Evolutionary conservation across 64 coral and sea anemone genomes (phyloP), one percentile per base, ranked within the genome.

Genomic region (Dendronephthya gigantea): DNA sequence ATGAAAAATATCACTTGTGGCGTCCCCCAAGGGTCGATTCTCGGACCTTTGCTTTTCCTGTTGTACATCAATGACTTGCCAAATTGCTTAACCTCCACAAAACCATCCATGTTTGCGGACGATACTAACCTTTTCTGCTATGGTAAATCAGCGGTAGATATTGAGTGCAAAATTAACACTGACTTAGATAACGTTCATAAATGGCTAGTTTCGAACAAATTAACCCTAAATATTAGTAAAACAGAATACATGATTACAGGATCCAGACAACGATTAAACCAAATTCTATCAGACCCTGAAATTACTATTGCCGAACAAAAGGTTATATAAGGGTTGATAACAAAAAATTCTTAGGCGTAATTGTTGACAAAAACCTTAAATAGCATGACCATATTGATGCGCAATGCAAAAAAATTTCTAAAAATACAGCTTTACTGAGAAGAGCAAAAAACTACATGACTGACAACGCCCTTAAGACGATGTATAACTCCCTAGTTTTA

Each of bases 101-200:
- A 49, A 38, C 15, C 87, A 56, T 31, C 74, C 34, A 83, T 89
- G 76, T 89, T 89, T 56, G 87, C 81, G 13, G 87, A 89, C 58
- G 81, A 89, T 55, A 89, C 81, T 2, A 87, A 89, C 40, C 39
- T 89, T 22, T 83, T 35, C 39, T 38, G 58, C 3, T 28, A 52
- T 65, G 79, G 49, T 30, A 47, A 83, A 35, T 76, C 48, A 27
- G 66, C 39, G 2, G 1, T 9, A 17, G 48, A 83, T 13, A 15
- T 89, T 65, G 43, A 89, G 33, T 33, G 7, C 2, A 29, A 29
- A 83, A 11, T 89, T 59, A 89, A 89, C 59, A 32, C 22, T 19
- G 87, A 89, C 19, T 23, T 89, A 10, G 16, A 70, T 9, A 83
- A 83, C 41, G 30, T 89, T 16, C 79, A 89, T 36, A 39, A 59